A percentile compares a stretch with the other conserved stretches of the same genome.
These are phyloP conservation scores for Meiosimyza platycephala DNA, from an alignment of 2,888 invertebrate genomes.

Conservation along the genomic window DNA sequence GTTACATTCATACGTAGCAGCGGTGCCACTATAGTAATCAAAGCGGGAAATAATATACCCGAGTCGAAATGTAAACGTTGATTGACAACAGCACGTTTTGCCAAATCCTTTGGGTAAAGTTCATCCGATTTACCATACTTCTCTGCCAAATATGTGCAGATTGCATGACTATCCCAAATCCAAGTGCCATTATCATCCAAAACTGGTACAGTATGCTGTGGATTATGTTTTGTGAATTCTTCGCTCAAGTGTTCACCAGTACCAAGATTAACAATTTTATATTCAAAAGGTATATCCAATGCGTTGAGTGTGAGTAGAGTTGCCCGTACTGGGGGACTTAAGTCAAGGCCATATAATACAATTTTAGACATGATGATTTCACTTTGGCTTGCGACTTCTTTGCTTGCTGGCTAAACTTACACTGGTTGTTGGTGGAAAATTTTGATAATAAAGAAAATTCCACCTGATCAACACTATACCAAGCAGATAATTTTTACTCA, in stretches of 20 bases:
- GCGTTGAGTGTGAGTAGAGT: slow-evolving; percentile 73
- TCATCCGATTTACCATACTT: slow-evolving; percentile 70
- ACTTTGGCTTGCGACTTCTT: neutral
- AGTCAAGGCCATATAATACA: slow-evolving; percentile 52
- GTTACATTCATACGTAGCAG: slow-evolving; percentile 41
- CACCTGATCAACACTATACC: too few relatives aligned
- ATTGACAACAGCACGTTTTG: slow-evolving; percentile 67
- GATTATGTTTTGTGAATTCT: slow-evolving; percentile 68
- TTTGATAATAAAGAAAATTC: too few relatives aligned
- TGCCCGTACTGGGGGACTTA: slow-evolving; percentile 73
- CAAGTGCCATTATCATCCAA: slow-evolving; percentile 56
- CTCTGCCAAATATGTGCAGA: slow-evolving; percentile 68
- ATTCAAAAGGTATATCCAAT: slow-evolving; percentile 69
- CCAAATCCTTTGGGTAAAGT: slow-evolving; percentile 71
- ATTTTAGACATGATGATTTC: slow-evolving; percentile 44
- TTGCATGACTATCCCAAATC: slow-evolving; percentile 68
- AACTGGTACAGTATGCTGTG: slow-evolving; percentile 67
- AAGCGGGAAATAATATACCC: slow-evolving; percentile 63
- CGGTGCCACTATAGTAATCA: slow-evolving; percentile 29
- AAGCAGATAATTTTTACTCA: too few relatives aligned
- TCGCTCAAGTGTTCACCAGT: slow-evolving; percentile 48
- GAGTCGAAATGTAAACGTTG: slow-evolving; percentile 70
- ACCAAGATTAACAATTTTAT: slow-evolving; percentile 45
- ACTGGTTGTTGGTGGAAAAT: neutral
- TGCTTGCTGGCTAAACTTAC: neutral